phyloP scores from a whole-genome alignment of 2,888 invertebrate genomes.

The Orthonychiurus folsomi region DNA sequence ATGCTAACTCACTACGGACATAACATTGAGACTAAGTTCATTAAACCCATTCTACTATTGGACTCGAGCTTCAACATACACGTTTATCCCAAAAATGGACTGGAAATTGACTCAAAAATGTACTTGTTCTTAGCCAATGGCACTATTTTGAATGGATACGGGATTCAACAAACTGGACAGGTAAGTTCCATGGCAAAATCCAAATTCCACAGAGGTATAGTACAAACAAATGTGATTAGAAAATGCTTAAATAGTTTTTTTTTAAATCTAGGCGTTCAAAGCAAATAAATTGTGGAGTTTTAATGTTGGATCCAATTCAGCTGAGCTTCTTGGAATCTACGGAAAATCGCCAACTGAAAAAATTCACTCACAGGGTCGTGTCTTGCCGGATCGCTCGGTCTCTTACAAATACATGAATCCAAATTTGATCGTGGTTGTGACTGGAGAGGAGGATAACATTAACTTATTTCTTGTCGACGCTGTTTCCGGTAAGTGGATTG shows the following conservation, averaged over 20 bases:
- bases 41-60: slow-evolving; percentile 69
- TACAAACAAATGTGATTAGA: too few species aligned
- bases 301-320: slow-evolving; percentile 55
- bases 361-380: slow-evolving; percentile 90
- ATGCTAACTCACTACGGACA: slow-evolving; percentile 55
- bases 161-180: too few species aligned
- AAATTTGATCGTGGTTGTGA: slow-evolving; percentile 79
- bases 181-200: too few species aligned
- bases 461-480: slow-evolving; percentile 81
- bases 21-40: slow-evolving; percentile 59
- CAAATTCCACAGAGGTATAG: too few species aligned
- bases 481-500: slow-evolving; percentile 61
- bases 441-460: slow-evolving; percentile 57
- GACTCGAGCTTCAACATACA: slow-evolving; percentile 57
- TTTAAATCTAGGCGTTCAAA: slow-evolving; percentile 48
- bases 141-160: slow-evolving; percentile 27
- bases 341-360: slow-evolving; percentile 60
- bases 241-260: too few species aligned
- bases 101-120: slow-evolving; percentile 38
- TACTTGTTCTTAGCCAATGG: slow-evolving; percentile 30
- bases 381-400: slow-evolving; percentile 88
- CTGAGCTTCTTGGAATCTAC: slow-evolving; percentile 56
- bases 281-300: slow-evolving; percentile 65
- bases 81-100: slow-evolving; percentile 55
- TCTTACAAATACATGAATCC: slow-evolving; percentile 98